Conservation (phyloP, 2,113 vertebrate species). For the Pluvianellus socialis region DNA sequence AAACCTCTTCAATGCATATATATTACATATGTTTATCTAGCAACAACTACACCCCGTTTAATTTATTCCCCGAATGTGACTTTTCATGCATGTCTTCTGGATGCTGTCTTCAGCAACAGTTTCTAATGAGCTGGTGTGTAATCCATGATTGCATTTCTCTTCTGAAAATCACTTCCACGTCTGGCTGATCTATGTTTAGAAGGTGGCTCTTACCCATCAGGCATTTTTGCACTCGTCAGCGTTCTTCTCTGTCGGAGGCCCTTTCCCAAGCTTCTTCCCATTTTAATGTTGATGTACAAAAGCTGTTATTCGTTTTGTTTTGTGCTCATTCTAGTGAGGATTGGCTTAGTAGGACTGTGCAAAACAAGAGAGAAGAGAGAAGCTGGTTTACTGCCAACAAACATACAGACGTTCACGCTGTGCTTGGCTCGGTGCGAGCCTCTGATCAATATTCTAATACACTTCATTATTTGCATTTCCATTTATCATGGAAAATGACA, state of each 20-base stretch:
- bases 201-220: conserved; percentile 60
- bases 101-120: conserved; percentile 67
- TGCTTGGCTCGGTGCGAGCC: background rate
- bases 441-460: conserved; percentile 18
- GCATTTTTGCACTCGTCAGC: conserved; percentile 27
- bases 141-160: conserved; percentile 66
- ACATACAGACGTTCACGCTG: background rate
- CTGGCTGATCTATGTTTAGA: conserved; percentile 68
- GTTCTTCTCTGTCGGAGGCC: conserved; percentile 49
- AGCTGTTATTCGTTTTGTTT: conserved; percentile 79
- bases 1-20: conserved; percentile 69
- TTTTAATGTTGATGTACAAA: conserved; percentile 82
- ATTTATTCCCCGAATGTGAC: conserved; percentile 74
- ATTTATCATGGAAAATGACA: background rate
- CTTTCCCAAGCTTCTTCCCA: conserved; percentile 67
- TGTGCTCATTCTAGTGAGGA: conserved; percentile 87
- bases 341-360: conserved; percentile 82
- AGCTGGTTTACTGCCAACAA: conserved; percentile 32
- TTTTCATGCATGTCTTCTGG: conserved; percentile 75
- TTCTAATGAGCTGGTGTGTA: conserved; percentile 79
- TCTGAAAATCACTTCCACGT: conserved; percentile 60
- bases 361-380: conserved; percentile 54
- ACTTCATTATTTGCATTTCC: conserved; percentile 5
- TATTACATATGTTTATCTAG: conserved; percentile 76
- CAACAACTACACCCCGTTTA: conserved; percentile 66